Evolutionary conservation across 2,797 vertebrate species (phyloP), one percentile per base, ranked within the genome.

Genomic region (Coccyzus lansbergi): DNA sequence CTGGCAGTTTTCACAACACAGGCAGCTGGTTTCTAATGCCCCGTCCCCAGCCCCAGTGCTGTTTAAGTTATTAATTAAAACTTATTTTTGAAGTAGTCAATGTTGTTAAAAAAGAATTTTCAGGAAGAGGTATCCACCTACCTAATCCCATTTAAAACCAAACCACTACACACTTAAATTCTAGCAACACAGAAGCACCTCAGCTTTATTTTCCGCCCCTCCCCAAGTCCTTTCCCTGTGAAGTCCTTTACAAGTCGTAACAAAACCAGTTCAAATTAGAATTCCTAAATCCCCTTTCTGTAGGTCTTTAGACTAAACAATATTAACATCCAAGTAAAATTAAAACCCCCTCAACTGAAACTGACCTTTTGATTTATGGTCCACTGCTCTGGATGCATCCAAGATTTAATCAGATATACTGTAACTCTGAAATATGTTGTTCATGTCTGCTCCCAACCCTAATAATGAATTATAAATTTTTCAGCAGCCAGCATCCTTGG

Each of bases 1-100:
- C 68, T 67, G 40, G 21, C 48, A 31, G 28, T 56, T 34, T 33
- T 21, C 80, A 62, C 29, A 53, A 44, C 19, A 15, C 1, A 31
- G 42, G n/a, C 74, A 60, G 48, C 74, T 51, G 68, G 18, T 48
- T 68, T 38, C 16, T 29, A n/a, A 12, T 15, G 40, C 28, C n/a
- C 34, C 55, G 31, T 24, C 42, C 28, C 0, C 1, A 63, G 33
- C 11, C 21, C 21, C 7, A 8, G 7, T 17, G 29, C n/a, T 64
- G 44, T 56, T 86, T 36, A 71, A 69, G n/a, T 46, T 70, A 33
- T 34, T 67, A 67, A 42, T 68, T 74, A 68, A 28, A 56, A 53
- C 4, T n/a, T 33, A 52, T 63, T 88, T 88, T 75, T 44, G 33
- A 59, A 79, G 51, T 52, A 58, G 44, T 28, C 14, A 48, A 24